phyloP scores from a whole-genome alignment of 1,140 invertebrate species.

The Calosoma granatense region DNA sequence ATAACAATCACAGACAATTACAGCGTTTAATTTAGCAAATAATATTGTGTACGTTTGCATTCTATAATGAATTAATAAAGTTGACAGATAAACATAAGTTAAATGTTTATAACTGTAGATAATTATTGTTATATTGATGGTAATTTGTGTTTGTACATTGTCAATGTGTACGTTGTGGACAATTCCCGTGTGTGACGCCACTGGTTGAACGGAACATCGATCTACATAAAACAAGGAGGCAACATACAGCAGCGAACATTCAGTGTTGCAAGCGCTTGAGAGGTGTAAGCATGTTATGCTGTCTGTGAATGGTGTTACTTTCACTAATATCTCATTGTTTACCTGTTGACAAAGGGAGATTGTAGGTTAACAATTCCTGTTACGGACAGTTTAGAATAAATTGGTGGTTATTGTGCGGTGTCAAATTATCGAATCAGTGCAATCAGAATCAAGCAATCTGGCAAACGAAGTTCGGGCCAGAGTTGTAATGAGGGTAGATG shows the following conservation, averaged over 20 bases:
- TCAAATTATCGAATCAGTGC: constrained; percentile 8
- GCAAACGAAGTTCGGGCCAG: constrained; percentile 33
- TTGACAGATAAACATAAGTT: no score
- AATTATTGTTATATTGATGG: no score
- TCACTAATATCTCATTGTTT: background rate
- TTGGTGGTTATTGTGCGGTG: background rate
- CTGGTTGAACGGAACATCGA: background rate
- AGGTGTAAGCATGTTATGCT: background rate
- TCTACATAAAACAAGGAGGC: background rate
- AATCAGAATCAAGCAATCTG: constrained; percentile 24
- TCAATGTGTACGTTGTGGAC: no score
- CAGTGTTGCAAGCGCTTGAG: background rate
- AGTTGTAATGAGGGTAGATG: constrained; percentile 32
- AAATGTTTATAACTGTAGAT: no score
- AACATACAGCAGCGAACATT: background rate
- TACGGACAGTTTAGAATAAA: background rate
- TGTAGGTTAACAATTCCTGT: background rate
- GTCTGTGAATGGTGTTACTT: background rate
- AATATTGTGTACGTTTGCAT: no score
- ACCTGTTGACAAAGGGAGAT: background rate
- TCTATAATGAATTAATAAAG: no score
- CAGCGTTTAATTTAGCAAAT: no score
- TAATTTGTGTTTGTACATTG: no score
- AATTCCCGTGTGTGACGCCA: background rate
- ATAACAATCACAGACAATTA: no score